phyloP scores from a whole-genome alignment of 2,113 vertebrate genomes.

The Silurus meridionalis region DNA sequence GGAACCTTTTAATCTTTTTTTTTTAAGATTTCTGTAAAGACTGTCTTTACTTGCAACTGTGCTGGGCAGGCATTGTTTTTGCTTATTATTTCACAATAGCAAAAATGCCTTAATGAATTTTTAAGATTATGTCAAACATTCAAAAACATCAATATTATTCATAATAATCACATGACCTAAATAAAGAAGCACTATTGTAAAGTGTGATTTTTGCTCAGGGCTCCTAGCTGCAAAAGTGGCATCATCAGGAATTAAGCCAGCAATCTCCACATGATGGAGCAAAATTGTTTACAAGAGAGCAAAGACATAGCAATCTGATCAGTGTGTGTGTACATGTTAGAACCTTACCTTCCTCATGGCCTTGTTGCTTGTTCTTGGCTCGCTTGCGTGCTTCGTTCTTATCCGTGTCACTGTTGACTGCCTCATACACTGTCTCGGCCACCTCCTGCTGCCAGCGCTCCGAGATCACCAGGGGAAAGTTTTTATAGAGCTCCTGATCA shows the following conservation, averaged over 20 bases:
- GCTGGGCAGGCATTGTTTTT: neutral
- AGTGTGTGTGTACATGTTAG: neutral
- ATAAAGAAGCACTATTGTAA: neutral
- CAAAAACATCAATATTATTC: neutral
- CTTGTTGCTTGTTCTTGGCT: conserved; percentile 96
- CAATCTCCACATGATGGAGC: neutral
- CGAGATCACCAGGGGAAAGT: conserved; percentile 96
- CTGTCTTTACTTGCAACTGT: neutral
- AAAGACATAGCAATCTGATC: neutral
- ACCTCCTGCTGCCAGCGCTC: conserved; percentile 99
- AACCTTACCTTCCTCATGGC: conserved; percentile 91
- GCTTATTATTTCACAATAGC: neutral
- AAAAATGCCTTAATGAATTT: neutral
- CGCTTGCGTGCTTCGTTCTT: conserved; percentile 92
- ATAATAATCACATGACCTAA: neutral
- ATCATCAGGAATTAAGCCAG: neutral
- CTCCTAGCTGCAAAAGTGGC: neutral
- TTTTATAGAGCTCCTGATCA: conserved; percentile 98
- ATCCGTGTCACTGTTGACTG: conserved; percentile 93
- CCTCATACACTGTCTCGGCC: conserved; percentile 93
- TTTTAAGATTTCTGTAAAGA: neutral
- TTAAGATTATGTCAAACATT: neutral
- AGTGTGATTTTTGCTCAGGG: neutral
- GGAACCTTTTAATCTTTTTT: neutral
- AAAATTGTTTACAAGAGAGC: neutral